Evolutionary conservation across 2,888 invertebrate genomes (phyloP), one percentile per base, ranked within the genome.

Genomic region (Plebejus anna): DNA sequence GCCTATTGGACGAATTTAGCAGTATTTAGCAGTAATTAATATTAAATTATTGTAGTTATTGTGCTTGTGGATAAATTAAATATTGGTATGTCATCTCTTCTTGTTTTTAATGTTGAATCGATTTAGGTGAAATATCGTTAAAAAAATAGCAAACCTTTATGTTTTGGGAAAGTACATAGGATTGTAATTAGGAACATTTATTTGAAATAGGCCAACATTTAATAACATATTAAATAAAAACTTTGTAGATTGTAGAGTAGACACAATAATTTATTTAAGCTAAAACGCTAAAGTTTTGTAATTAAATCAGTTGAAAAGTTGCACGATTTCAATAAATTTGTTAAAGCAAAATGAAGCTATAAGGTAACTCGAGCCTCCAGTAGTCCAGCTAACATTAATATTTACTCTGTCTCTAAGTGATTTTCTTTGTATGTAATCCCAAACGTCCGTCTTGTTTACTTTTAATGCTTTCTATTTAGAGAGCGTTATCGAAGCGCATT

Each of bases 261-360:
- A 22, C 16, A 59, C 2, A 9, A 28, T 28, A 61, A 11, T 61
- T 61, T 2, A 28, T 61, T 22, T 28, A 22, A 76, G 75, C 28
- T 76, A 61, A 75, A 70, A 78, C 82, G 83, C 86, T 81, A 61
- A 75, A 79, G 83, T 85, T 82, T 83, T 80, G 84, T 79, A 83
- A 84, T 89, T 88, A 81, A 83, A 84, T 83, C 82, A 82, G 82
- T 82, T 82, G 82, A 80, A 81, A 82, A 80, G 80, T 81, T 77
- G 87, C 90, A 91, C 91, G 91, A 90, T 86, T 89, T 90, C 90
- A 88, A 91, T 92, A 91, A 90, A 90, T 90, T 90, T 89, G 90
- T 90, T 86, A 83, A 87, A 88, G 85, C 85, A 80, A 88, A 91
- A 92, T 91, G 89, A 90, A 92, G 90, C 87, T 85, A 88, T 91